Evolutionary conservation across 1,140 invertebrate species (phyloP), one percentile per base, ranked within the genome.

Genomic region (Probaryconus sp.): DNA sequence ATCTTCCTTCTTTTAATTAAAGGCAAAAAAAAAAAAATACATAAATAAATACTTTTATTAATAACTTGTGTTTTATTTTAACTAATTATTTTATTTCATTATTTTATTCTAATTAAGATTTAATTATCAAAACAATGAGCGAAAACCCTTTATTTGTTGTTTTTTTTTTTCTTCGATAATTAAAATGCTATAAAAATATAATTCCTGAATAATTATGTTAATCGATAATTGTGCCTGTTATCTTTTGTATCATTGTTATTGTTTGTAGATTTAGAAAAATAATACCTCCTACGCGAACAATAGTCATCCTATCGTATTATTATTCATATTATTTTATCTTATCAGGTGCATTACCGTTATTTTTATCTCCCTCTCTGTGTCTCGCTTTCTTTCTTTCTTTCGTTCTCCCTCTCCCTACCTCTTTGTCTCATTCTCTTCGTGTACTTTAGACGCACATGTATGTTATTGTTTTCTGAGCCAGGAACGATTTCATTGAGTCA

Each of bases 351-450:
- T 72, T 72, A 64, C 58, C 60, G 60, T 65, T 72, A 72, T 72
- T 72, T 72, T 72, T 72, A 72, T 72, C 60, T 72, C 33, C 69
- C n/a, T n/a, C n/a, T n/a, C n/a, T n/a, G n/a, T n/a, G n/a, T n/a
- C n/a, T n/a, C n/a, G n/a, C n/a, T n/a, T n/a, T n/a, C n/a, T n/a
- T n/a, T n/a, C n/a, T n/a, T n/a, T n/a, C n/a, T n/a, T n/a, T n/a
- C n/a, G n/a, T n/a, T n/a, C n/a, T n/a, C n/a, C n/a, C n/a, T n/a
- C n/a, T n/a, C n/a, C n/a, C n/a, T n/a, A n/a, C n/a, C n/a, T n/a
- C n/a, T n/a, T n/a, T n/a, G n/a, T n/a, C n/a, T n/a, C n/a, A n/a
- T n/a, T n/a, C n/a, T n/a, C n/a, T n/a, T 43, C 60, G 35, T 60
- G 69, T 60, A 72, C 69, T 72, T 72, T 72, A 72, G 60, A 65